These are phyloP conservation scores for Taeniopygia guttata DNA, from an alignment of 2,797 vertebrate genomes.

Conservation along the genomic window DNA sequence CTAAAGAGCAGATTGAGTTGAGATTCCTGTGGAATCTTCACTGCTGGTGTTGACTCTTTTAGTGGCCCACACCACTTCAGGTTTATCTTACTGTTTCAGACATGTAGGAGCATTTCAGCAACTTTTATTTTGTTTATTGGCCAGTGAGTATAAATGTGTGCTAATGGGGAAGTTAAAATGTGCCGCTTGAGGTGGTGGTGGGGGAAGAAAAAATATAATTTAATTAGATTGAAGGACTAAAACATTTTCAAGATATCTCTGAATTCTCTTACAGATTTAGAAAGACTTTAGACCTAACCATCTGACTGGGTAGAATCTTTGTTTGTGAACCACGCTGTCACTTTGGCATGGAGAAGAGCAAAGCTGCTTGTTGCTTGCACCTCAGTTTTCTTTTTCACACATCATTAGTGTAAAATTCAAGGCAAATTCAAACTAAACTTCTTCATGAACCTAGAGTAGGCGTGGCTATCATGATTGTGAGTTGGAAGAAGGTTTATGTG, in stretches of 20 bases:
- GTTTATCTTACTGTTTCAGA: background rate
- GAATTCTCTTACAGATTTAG: background rate
- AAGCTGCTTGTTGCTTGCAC: background rate
- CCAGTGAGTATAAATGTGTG: background rate
- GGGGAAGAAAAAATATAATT: rapidly evolving
- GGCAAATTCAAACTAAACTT: background rate
- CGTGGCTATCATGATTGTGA: background rate
- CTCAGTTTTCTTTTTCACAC: background rate
- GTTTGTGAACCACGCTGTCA: background rate
- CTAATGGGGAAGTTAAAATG: background rate
- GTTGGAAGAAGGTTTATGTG: background rate
- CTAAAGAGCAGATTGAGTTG: background rate
- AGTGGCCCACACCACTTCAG: background rate
- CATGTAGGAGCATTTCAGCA: background rate
- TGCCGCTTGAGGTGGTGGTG: background rate
- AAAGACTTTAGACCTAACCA: background rate
- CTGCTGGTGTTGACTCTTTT: background rate
- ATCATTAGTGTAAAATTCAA: background rate
- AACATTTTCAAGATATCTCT: background rate
- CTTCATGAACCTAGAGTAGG: background rate
- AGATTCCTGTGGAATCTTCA: background rate
- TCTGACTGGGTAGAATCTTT: background rate
- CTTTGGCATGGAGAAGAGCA: background rate
- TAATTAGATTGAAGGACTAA: background rate
- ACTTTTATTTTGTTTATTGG: background rate